Evolutionary conservation across 1,140 invertebrate genomes (phyloP).

Genomic region (Dendrolimus kikuchii): DNA sequence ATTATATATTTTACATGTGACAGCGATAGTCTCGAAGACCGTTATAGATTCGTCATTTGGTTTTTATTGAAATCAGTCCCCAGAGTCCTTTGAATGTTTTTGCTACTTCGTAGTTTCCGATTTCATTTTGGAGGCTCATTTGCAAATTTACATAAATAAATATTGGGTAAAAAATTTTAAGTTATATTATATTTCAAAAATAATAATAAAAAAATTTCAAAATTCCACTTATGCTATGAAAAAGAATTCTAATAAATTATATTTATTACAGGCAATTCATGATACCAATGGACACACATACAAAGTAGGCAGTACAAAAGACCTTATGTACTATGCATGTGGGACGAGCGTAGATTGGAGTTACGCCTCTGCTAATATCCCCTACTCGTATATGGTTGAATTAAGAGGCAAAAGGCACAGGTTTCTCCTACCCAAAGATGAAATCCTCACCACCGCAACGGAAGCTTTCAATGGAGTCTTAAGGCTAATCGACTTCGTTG

Average conservation of each 20-base stretch:
- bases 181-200: too few relatives aligned
- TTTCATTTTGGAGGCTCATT: too few relatives aligned
- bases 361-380: slow-evolving; percentile 74
- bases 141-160: too few relatives aligned
- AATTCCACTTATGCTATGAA: too few relatives aligned
- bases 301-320: slow-evolving; percentile 57
- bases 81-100: too few relatives aligned
- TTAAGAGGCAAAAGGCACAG: slow-evolving; percentile 76
- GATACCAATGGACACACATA: slow-evolving; percentile 40
- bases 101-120: too few relatives aligned
- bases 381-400: slow-evolving; percentile 81
- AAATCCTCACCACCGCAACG: slow-evolving; percentile 76
- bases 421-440: slow-evolving; percentile 79
- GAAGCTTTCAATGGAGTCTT: slow-evolving; percentile 77
- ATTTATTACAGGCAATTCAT: slow-evolving; percentile 38
- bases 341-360: slow-evolving; percentile 82
- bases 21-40: too few relatives aligned
- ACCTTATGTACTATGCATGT: slow-evolving; percentile 70
- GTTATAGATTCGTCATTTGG: too few relatives aligned
- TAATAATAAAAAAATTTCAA: too few relatives aligned
- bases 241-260: neutral
- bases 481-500: slow-evolving; percentile 71
- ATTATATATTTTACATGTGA: too few relatives aligned
- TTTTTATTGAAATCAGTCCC: too few relatives aligned
- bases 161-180: too few relatives aligned